These are phyloP conservation scores for Gorsachius magnificus DNA, from an alignment of 2,797 vertebrate species.

Conservation along the genomic window DNA sequence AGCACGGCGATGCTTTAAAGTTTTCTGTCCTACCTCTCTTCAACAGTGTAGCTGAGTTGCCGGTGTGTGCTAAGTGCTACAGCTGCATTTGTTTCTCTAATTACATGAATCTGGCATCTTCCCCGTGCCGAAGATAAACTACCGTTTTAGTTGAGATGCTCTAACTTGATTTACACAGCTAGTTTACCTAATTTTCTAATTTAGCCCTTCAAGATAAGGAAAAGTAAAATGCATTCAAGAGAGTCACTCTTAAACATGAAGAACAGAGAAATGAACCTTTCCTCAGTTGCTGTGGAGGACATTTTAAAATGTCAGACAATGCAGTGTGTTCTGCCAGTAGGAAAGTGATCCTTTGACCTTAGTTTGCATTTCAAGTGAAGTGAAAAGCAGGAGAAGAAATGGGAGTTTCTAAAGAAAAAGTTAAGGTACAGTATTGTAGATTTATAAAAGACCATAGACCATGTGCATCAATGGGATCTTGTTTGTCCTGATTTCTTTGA, in stretches of 20 bases:
- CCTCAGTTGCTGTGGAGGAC: constrained; percentile 15
- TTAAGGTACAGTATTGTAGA: constrained; percentile 38
- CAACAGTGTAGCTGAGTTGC: constrained; percentile 31
- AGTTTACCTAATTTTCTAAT: constrained; percentile 59
- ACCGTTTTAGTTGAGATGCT: constrained; percentile 46
- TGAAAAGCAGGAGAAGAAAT: constrained; percentile 53
- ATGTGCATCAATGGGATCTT: not conserved
- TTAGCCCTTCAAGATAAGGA: constrained; percentile 26
- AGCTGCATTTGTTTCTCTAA: constrained; percentile 50
- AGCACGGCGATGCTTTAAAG: constrained; percentile 35
- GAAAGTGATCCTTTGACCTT: constrained; percentile 61
- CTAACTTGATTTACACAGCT: constrained; percentile 23
- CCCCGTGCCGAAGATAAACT: not conserved
- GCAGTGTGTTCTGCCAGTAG: constrained; percentile 34
- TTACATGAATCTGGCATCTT: constrained; percentile 40
- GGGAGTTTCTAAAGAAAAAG: constrained; percentile 59
- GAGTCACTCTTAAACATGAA: not conserved
- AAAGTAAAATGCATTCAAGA: constrained; percentile 7
- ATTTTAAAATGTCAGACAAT: constrained; percentile 53
- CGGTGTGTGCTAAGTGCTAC: not conserved
- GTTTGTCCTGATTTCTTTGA: constrained; percentile 14
- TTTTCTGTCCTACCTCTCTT: constrained; percentile 38
- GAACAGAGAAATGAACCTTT: constrained; percentile 8
- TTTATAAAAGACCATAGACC: constrained; percentile 37
- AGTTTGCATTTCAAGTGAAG: constrained; percentile 69